A percentile compares a stretch with the other conserved stretches of the same genome.
These are phyloP conservation scores for Drosophila imparisetae DNA, from an alignment of 2,888 invertebrate species.

Conservation along the genomic window DNA sequence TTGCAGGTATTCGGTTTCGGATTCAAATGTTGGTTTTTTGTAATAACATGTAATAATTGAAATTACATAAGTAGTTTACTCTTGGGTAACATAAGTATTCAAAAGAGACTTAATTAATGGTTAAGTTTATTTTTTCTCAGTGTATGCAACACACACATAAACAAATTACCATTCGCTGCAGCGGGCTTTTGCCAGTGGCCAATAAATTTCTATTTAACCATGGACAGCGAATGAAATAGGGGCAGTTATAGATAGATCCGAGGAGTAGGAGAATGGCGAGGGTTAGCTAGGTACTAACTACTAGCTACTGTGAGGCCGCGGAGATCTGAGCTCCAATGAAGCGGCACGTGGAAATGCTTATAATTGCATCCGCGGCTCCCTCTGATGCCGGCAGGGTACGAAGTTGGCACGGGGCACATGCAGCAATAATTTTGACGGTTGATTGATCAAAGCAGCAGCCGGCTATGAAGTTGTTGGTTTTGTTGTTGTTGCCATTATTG, in stretches of 20 bases:
- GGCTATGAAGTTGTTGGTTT: conserved; percentile 41
- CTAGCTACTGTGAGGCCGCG: conserved; percentile 56
- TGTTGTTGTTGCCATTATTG: conserved; percentile 19
- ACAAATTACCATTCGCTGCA: conserved; percentile 43
- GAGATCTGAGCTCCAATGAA: conserved; percentile 66
- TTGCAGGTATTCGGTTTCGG: neutral
- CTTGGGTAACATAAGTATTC: neutral
- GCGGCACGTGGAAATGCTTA: conserved; percentile 80
- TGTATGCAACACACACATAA: conserved; percentile 23
- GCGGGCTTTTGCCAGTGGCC: conserved; percentile 68
- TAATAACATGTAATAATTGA: neutral
- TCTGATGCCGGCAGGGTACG: conserved; percentile 15
- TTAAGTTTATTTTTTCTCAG: conserved; percentile 38
- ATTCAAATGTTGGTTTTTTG: neutral
- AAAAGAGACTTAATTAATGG: conserved; percentile 11
- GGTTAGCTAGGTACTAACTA: conserved; percentile 18
- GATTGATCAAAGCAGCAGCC: conserved; percentile 79
- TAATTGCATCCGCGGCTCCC: conserved; percentile 75
- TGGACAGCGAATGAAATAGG: conserved; percentile 34
- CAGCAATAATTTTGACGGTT: conserved; percentile 79
- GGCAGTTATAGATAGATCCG: conserved; percentile 1
- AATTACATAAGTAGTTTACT: neutral
- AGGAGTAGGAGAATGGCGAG: neutral
- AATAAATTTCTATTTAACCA: conserved; percentile 77
- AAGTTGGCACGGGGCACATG: conserved; percentile 61